Percentiles rank a stretch among this genome's conserved stretches.
These are phyloP conservation scores for Lepilemur ruficaudatus DNA, from an alignment of 2,797 vertebrate species.

Conservation along the genomic window DNA sequence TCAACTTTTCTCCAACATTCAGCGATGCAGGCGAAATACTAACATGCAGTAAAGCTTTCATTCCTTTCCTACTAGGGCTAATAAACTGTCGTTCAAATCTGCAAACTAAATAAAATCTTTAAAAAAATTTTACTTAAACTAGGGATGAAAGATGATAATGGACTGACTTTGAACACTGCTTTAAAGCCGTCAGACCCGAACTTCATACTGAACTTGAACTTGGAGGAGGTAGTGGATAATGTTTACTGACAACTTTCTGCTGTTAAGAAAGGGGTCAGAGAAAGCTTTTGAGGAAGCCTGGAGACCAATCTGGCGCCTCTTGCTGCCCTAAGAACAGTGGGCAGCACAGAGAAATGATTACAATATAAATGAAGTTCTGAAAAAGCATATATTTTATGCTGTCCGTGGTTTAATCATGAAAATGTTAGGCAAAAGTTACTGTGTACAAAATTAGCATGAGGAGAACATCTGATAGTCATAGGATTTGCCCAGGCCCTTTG, in stretches of 20 bases:
- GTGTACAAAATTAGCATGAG: background rate
- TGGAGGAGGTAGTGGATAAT: background rate
- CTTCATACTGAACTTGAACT: background rate
- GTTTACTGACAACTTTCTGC: background rate
- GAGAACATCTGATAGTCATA: background rate
- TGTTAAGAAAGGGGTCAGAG: background rate
- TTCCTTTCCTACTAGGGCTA: background rate
- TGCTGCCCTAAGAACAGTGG: background rate
- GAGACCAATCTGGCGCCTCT: background rate
- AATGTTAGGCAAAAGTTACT: background rate
- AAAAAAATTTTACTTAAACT: background rate
- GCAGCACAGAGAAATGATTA: background rate
- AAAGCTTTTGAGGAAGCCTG: background rate
- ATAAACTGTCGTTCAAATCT: background rate
- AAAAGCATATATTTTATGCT: background rate
- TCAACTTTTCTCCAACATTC: background rate
- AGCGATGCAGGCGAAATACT: fast-evolving
- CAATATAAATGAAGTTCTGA: background rate
- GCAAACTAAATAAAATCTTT: background rate
- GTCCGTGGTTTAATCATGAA: background rate
- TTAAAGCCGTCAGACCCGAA: background rate
- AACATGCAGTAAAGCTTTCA: background rate
- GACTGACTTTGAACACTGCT: background rate
- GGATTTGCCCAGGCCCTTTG: background rate
- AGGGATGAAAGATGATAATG: background rate